Percentiles rank a stretch among this genome's conserved stretches.
These are phyloP conservation scores for Tetrapedia diversipes DNA, from an alignment of 2,888 invertebrate species.

Conservation along the genomic window DNA sequence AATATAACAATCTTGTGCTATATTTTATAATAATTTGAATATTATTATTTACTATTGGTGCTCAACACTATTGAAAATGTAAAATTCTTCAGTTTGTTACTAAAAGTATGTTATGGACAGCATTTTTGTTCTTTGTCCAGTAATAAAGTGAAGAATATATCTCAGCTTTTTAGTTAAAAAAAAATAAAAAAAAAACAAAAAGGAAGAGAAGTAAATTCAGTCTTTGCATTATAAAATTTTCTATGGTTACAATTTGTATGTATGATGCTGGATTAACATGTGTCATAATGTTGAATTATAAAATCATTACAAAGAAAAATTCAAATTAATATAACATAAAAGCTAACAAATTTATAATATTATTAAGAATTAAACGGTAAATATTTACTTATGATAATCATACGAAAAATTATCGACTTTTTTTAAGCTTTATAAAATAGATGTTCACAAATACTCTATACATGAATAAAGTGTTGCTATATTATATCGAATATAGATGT, in stretches of 20 bases:
- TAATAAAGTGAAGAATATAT: slow-evolving; percentile 25
- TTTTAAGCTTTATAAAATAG: slow-evolving; percentile 56
- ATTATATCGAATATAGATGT: slow-evolving; percentile 55
- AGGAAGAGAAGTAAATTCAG: slow-evolving; percentile 7
- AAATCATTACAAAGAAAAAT: slow-evolving; percentile 30
- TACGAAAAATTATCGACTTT: slow-evolving; percentile 34
- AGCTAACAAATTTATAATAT: slow-evolving; percentile 44
- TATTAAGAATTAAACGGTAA: slow-evolving; percentile 21
- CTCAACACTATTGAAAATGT: slow-evolving; percentile 46
- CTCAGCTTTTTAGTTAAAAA: slow-evolving; percentile 34
- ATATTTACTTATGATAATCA: slow-evolving; percentile 34
- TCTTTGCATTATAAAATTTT: slow-evolving; percentile 26
- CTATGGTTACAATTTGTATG: slow-evolving; percentile 44
- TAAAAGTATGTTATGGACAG: slow-evolving; percentile 26
- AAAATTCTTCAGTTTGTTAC: slow-evolving; percentile 35
- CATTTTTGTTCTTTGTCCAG: slow-evolving; percentile 26
- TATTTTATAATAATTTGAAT: slow-evolving; percentile 53
- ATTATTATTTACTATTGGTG: slow-evolving; percentile 58
- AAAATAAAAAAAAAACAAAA: too few relatives aligned
- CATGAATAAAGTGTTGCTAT: slow-evolving; percentile 55
- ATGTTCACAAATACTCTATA: slow-evolving; percentile 54
- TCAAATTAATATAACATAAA: slow-evolving; percentile 40
- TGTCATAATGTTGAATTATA: slow-evolving; percentile 37
- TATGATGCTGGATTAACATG: slow-evolving; percentile 43
- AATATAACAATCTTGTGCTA: slow-evolving; percentile 50